These are phyloP conservation scores for Dipus sagitta DNA, from an alignment of 2,797 vertebrate genomes.

Conservation along the genomic window DNA sequence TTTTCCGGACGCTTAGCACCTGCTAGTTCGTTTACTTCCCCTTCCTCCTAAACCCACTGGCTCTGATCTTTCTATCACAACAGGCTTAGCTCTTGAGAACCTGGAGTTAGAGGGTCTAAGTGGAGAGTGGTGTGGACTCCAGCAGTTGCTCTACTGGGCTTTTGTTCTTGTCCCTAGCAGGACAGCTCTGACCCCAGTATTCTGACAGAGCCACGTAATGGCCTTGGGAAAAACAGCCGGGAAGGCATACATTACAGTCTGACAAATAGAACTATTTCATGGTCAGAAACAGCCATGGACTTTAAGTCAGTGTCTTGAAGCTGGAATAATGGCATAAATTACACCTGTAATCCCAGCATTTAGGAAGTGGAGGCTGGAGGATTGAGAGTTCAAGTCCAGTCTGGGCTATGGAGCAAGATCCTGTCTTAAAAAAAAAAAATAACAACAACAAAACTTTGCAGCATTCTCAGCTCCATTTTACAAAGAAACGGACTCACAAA, in stretches of 20 bases:
- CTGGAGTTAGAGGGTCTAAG: background rate
- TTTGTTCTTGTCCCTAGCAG: background rate
- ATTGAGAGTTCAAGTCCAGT: background rate
- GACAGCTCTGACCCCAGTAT: background rate
- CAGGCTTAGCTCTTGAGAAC: background rate
- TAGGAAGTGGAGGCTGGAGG: background rate
- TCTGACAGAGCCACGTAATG: background rate
- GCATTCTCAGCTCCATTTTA: background rate
- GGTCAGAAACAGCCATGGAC: background rate
- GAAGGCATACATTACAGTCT: background rate
- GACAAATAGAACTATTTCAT: background rate
- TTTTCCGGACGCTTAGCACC: background rate
- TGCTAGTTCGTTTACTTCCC: background rate
- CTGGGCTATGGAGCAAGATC: background rate
- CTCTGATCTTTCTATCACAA: background rate
- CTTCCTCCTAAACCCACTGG: background rate
- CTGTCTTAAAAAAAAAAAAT: background rate
- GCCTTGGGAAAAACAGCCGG: background rate
- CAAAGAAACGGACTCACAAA: background rate
- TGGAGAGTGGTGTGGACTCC: background rate
- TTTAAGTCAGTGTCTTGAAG: background rate
- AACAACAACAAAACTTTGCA: background rate
- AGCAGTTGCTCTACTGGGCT: background rate
- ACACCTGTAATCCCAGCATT: background rate
- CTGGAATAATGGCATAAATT: no score